phyloP scores from a whole-genome alignment of 2,797 vertebrate species.

The Numenius phaeopus region DNA sequence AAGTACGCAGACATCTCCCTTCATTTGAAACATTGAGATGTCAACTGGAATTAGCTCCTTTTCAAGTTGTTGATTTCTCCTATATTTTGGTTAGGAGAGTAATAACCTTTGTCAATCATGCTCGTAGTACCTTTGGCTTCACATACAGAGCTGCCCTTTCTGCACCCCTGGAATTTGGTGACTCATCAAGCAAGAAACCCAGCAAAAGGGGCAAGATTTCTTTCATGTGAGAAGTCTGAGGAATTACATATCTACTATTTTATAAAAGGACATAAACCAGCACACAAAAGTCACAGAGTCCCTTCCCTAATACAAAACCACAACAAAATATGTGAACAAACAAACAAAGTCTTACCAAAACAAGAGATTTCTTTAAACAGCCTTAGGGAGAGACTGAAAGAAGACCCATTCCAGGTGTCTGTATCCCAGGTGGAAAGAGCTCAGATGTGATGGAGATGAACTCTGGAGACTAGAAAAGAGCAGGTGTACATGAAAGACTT shows the following conservation, averaged over 20 bases:
- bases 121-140: not conserved
- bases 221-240: not conserved
- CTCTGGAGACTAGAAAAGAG: not conserved
- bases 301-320: not conserved
- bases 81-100: not conserved
- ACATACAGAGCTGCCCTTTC: not conserved
- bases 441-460: not conserved
- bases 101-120: not conserved
- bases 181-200: not conserved
- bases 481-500: not conserved
- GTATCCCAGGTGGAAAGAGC: not conserved
- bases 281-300: not conserved
- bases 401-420: not conserved
- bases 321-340: not conserved
- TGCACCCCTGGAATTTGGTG: not conserved
- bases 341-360: not conserved
- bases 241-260: not conserved
- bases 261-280: not conserved
- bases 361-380: not conserved
- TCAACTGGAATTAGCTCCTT: not conserved
- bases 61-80: not conserved
- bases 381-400: not conserved
- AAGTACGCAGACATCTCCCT: not conserved
- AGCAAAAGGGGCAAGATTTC: not conserved
- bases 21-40: not conserved